Conservation (phyloP, 2,888 invertebrate species). For the Sarcophaga caerulescens region DNA sequence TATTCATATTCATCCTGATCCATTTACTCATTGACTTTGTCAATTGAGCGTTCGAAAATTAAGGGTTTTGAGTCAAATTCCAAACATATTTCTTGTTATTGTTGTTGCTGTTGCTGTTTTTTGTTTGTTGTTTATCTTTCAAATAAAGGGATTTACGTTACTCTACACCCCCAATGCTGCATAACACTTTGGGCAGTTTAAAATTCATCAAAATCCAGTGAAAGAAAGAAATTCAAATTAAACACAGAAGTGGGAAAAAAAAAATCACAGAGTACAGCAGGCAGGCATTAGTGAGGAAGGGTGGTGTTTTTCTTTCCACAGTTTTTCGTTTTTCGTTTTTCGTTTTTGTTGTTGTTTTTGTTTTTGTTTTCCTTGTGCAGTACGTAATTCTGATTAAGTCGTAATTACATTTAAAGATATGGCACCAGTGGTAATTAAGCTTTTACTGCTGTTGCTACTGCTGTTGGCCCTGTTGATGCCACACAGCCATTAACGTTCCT, state of each 20-base stretch:
- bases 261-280: slow-evolving; percentile 7
- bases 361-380: slow-evolving; percentile 23
- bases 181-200: slow-evolving; percentile 32
- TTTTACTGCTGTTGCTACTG: slow-evolving; percentile 18
- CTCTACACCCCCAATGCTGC: slow-evolving; percentile 5
- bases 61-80: slow-evolving; percentile 65
- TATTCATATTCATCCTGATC: slow-evolving; percentile 41
- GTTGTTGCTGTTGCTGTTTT: background rate
- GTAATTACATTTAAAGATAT: slow-evolving; percentile 81
- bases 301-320: background rate
- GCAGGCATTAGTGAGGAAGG: no score
- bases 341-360: slow-evolving; percentile 16
- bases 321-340: background rate
- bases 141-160: slow-evolving; percentile 54
- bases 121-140: slow-evolving; percentile 40
- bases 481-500: background rate
- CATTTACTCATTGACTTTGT: slow-evolving; percentile 76
- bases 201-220: slow-evolving; percentile 27
- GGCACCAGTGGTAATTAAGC: slow-evolving; percentile 76
- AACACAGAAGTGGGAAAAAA: slow-evolving; percentile 66
- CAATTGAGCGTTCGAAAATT: slow-evolving; percentile 77
- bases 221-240: slow-evolving; percentile 57
- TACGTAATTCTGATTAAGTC: slow-evolving; percentile 79
- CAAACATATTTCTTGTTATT: slow-evolving; percentile 45
- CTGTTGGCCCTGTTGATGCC: background rate